Conservation (phyloP, 2,797 vertebrate genomes). For the Enteromius anoplus region DNA sequence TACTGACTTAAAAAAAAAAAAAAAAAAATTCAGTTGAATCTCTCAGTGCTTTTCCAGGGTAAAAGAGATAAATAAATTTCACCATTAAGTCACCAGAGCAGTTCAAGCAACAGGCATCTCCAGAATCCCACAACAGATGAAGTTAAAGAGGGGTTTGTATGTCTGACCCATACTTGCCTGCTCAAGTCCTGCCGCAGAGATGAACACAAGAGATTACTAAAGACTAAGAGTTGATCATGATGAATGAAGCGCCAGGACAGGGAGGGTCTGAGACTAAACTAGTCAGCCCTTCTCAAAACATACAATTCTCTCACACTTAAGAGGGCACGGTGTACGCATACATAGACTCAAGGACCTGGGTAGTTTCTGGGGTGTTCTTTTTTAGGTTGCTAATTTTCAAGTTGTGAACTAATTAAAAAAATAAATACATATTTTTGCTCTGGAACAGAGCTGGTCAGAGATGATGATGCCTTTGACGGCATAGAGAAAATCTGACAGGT, state of each 20-base stretch:
- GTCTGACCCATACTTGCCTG: conserved; percentile 58
- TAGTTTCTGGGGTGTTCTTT: background rate
- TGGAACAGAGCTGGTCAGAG: background rate
- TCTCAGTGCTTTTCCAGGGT: background rate
- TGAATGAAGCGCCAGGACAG: conserved; percentile 70
- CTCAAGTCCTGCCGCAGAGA: conserved; percentile 63
- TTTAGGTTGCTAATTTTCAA: conserved; percentile 11
- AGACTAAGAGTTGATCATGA: conserved; percentile 77
- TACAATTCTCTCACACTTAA: conserved; percentile 67
- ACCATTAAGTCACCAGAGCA: conserved; percentile 14
- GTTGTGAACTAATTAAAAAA: background rate
- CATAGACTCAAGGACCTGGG: background rate
- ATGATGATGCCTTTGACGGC: background rate
- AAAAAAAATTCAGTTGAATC: too few species aligned
- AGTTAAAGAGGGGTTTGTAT: conserved; percentile 67
- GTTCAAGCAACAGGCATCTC: conserved; percentile 14
- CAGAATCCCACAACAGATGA: conserved; percentile 38
- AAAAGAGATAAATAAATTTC: conserved; percentile 9
- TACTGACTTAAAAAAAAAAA: background rate
- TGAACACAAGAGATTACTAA: conserved; percentile 74
- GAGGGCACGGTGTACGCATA: conserved; percentile 20
- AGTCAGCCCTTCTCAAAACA: conserved; percentile 73
- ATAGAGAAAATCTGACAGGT: background rate
- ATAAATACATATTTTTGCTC: background rate
- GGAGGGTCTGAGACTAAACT: conserved; percentile 73